Percentiles rank a stretch among this genome's conserved stretches.
phyloP scores from a whole-genome alignment of 2,888 invertebrate genomes.

The Sicus ferrugineus region DNA sequence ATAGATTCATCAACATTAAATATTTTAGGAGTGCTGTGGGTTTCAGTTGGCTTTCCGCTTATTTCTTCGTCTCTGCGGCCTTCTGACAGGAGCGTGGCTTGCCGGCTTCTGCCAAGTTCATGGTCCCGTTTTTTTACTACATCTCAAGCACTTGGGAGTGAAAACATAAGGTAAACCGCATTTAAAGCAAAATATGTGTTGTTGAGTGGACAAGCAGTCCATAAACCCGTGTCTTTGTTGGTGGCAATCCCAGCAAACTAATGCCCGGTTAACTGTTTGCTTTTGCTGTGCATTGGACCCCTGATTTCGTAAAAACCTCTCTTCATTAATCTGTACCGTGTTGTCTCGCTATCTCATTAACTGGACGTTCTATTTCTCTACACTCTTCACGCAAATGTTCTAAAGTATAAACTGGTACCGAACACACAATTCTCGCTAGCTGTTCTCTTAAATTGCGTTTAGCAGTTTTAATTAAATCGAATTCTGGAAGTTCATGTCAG shows the following conservation, averaged over 20 bases:
- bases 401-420: neutral
- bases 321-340: neutral
- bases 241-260: neutral
- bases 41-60: neutral
- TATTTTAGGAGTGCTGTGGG: neutral
- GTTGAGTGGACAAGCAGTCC: neutral
- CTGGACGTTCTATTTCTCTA: neutral
- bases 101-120: neutral
- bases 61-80: neutral
- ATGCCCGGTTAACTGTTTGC: neutral
- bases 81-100: neutral
- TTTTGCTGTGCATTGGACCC: neutral
- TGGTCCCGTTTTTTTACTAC: neutral
- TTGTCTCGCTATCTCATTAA: neutral
- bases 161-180: neutral
- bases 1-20: neutral
- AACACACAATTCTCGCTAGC: slow-evolving; percentile 13
- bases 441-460: slow-evolving; percentile 19
- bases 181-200: neutral
- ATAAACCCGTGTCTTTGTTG: neutral
- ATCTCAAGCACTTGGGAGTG: neutral
- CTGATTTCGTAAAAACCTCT: neutral
- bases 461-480: slow-evolving; percentile 6
- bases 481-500: slow-evolving; percentile 4
- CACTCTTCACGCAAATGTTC: slow-evolving; percentile 15